Conservation (phyloP, 2,888 invertebrate species). For the Dryococelus australis region DNA sequence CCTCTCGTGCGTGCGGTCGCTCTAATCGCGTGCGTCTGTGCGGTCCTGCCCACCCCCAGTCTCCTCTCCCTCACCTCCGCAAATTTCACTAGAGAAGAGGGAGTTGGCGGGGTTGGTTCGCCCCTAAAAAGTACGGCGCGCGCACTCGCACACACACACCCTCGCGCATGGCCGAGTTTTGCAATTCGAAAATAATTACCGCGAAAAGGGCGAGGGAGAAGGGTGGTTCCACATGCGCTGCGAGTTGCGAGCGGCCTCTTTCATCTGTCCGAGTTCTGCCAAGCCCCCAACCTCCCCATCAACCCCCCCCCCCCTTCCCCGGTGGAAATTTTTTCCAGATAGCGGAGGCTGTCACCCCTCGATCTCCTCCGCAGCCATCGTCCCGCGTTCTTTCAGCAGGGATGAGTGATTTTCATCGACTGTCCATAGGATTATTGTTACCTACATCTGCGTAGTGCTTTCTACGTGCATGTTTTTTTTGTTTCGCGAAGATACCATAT, state of each 20-base stretch:
- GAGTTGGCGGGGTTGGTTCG: too few relatives aligned
- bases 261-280: neutral
- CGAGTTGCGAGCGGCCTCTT: neutral
- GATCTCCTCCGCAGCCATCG: neutral
- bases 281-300: neutral
- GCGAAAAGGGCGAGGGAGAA: neutral
- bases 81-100: too few relatives aligned
- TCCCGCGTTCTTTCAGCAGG: neutral
- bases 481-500: too few relatives aligned
- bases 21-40: neutral
- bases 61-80: neutral
- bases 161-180: neutral
- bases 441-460: too few relatives aligned
- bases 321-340: neutral
- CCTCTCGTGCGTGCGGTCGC: neutral
- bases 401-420: neutral
- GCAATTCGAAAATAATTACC: constrained; percentile 16
- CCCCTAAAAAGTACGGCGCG: too few relatives aligned
- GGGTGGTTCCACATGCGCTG: neutral
- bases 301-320: neutral
- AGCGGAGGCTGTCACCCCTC: neutral
- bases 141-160: neutral
- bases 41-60: neutral
- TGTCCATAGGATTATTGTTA: too few relatives aligned
- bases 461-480: too few relatives aligned